These are phyloP conservation scores for Phymanthus crucifer DNA, from an alignment of 92 coral and sea anemone genomes.

Conservation along the genomic window DNA sequence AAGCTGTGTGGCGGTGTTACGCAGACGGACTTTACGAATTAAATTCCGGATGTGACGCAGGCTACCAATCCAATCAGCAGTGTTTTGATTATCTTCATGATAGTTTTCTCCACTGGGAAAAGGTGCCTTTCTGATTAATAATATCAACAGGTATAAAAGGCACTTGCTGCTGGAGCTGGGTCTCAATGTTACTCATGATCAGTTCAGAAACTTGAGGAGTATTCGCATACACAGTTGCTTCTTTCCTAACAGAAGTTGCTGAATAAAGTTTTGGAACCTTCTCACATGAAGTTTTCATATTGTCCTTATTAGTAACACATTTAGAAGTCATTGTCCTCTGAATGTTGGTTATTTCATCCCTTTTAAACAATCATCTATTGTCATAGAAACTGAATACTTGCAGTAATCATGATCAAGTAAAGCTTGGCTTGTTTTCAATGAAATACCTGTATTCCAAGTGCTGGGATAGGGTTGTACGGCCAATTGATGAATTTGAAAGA, in stretches of 20 bases:
- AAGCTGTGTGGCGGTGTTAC: too few species aligned
- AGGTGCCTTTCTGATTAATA: slow-evolving; percentile 29
- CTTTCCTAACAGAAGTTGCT: slow-evolving; percentile 3
- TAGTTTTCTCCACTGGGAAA: slow-evolving; percentile 33
- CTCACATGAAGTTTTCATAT: background rate
- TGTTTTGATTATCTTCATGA: slow-evolving; percentile 39
- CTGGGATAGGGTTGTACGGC: slow-evolving; percentile 36
- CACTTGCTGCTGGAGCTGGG: slow-evolving; percentile 34
- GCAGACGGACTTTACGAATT: slow-evolving; percentile 30
- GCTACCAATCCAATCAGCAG: slow-evolving; percentile 33
- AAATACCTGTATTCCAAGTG: slow-evolving; percentile 36
- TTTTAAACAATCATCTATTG: slow-evolving; percentile 11
- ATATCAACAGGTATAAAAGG: slow-evolving; percentile 37
- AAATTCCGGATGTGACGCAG: too few species aligned
- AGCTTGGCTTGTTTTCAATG: slow-evolving; percentile 31
- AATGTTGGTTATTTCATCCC: slow-evolving; percentile 34
- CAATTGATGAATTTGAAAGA: slow-evolving; percentile 37
- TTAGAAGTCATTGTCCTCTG: slow-evolving; percentile 36
- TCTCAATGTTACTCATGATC: slow-evolving; percentile 35
- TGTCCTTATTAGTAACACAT: slow-evolving; percentile 21
- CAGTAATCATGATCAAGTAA: slow-evolving; percentile 49
- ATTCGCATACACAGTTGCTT: slow-evolving; percentile 12
- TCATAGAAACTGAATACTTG: slow-evolving; percentile 21
- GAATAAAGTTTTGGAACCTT: background rate
- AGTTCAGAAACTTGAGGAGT: slow-evolving; percentile 12